Evolutionary conservation across 2,797 vertebrate species (phyloP).

Genomic region (Valencia hispanica): DNA sequence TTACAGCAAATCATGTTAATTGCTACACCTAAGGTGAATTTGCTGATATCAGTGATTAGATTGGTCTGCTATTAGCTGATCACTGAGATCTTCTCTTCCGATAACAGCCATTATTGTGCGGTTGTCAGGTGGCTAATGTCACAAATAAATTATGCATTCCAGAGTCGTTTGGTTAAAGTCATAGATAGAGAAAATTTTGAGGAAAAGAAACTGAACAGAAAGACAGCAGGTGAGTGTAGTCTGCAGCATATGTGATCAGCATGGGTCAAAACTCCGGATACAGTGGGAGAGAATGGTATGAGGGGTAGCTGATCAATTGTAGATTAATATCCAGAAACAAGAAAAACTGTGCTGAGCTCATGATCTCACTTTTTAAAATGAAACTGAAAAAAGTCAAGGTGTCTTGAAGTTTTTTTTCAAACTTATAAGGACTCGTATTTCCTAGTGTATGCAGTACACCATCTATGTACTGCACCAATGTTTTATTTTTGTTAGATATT

Average conservation of each 20-base stretch:
- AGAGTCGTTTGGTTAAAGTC: conserved; percentile 21
- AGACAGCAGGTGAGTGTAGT: conserved; percentile 23
- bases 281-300: conserved; percentile 7
- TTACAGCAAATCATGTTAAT: conserved; percentile 27
- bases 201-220: conserved; percentile 23
- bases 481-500: conserved; percentile 52
- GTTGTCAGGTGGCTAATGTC: conserved; percentile 46
- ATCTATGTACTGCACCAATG: conserved; percentile 7
- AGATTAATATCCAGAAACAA: conserved; percentile 38
- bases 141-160: conserved; percentile 63
- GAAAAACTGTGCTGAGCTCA: conserved; percentile 28
- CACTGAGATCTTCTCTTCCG: conserved; percentile 27
- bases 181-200: conserved; percentile 2
- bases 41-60: conserved; percentile 33
- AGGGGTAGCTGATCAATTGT: conserved; percentile 50
- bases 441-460: conserved; percentile 28
- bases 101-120: conserved; percentile 25
- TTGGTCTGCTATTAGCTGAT: conserved; percentile 27
- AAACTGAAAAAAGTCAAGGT: conserved; percentile 15
- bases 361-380: conserved; percentile 24
- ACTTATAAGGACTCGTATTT: conserved; percentile 31
- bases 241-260: conserved; percentile 26
- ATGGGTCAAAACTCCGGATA: conserved; percentile 27
- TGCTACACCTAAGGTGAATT: conserved; percentile 30
- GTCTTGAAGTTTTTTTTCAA: conserved; percentile 40